phyloP scores from a whole-genome alignment of 1,140 invertebrate genomes.

The Drosophila sp. region DNA sequence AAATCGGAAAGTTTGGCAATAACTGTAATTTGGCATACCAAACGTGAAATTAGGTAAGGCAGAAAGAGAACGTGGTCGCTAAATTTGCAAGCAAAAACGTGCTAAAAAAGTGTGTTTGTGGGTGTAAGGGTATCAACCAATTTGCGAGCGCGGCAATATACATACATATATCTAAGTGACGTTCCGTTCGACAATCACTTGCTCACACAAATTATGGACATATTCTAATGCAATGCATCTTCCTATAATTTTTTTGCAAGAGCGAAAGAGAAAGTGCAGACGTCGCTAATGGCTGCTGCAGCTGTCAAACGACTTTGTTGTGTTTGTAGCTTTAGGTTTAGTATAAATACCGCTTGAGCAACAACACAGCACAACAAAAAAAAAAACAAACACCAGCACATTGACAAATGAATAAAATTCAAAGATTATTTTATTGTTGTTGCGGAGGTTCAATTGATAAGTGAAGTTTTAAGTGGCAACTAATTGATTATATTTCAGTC shows the following conservation, averaged over 20 bases:
- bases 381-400: conserved; percentile 7
- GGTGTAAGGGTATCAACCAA: conserved; percentile 2
- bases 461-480: conserved; percentile 27
- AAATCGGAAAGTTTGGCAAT: conserved; percentile 24
- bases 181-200: background rate
- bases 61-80: conserved; percentile 27
- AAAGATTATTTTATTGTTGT: conserved; percentile 17
- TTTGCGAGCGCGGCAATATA: conserved; percentile 24
- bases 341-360: conserved; percentile 18
- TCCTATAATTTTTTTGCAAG: conserved; percentile 16
- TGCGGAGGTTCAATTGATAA: conserved; percentile 25
- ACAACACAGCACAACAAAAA: too few relatives aligned
- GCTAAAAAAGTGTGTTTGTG: conserved; percentile 26
- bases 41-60: conserved; percentile 63
- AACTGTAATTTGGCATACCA: conserved; percentile 25
- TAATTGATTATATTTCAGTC: conserved; percentile 15
- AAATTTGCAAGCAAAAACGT: conserved; percentile 31
- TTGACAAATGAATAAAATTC: conserved; percentile 2
- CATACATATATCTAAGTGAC: conserved; percentile 4
- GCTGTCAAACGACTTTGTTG: conserved; percentile 15
- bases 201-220: background rate
- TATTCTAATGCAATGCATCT: background rate
- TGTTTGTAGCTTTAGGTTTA: conserved; percentile 8
- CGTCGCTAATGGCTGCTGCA: conserved; percentile 23
- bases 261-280: conserved; percentile 34